Conservation (phyloP, 2,888 invertebrate species). For the Sclerodermus sp. region DNA sequence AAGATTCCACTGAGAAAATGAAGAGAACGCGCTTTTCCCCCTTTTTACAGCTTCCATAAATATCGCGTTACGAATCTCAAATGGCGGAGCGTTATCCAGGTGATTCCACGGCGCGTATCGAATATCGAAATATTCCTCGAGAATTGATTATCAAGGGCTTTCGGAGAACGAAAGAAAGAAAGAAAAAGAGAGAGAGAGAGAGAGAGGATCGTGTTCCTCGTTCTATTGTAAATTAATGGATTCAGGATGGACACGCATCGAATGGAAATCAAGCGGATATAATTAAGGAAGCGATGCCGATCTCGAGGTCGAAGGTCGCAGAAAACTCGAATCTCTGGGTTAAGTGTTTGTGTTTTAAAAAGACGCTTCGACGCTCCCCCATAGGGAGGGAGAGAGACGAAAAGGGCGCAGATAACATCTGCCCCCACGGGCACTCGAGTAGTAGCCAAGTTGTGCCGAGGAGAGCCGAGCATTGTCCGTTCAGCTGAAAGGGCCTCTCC, state of each 20-base stretch:
- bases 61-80: neutral
- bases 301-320: neutral
- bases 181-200: neutral
- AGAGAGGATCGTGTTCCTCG: neutral
- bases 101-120: no score
- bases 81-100: no score
- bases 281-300: no score
- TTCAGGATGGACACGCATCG: no score
- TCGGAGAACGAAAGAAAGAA: neutral
- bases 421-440: constrained; percentile 8
- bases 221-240: no score
- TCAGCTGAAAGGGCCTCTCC: no score
- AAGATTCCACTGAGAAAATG: constrained; percentile 16
- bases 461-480: no score
- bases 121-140: no score
- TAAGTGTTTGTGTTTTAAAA: constrained; percentile 6
- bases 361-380: constrained; percentile 6
- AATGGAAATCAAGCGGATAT: no score
- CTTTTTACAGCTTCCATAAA: neutral
- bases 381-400: neutral
- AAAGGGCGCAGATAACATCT: constrained; percentile 14
- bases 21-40: neutral
- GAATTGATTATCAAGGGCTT: neutral
- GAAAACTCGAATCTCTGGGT: constrained; percentile 10
- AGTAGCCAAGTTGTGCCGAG: constrained; percentile 17